Percentiles rank a stretch among this genome's conserved stretches.
phyloP scores from a whole-genome alignment of 1,140 invertebrate species.

The Mylabris phalerata region DNA sequence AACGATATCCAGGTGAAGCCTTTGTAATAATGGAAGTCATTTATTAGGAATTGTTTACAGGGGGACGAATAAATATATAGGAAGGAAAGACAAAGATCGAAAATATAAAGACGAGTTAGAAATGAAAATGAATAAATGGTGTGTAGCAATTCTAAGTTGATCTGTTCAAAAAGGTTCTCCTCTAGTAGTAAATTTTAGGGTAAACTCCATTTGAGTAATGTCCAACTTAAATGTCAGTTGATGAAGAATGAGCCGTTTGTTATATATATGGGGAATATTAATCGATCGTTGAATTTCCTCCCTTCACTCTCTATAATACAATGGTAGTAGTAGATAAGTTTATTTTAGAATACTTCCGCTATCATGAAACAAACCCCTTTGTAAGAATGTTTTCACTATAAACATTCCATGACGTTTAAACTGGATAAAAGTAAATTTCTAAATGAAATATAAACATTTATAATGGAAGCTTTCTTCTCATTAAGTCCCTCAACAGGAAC shows the following conservation, averaged over 20 bases:
- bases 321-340: slow-evolving; percentile 7
- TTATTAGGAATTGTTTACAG: slow-evolving; percentile 19
- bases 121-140: too few relatives aligned
- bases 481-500: too few relatives aligned
- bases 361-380: slow-evolving; percentile 15
- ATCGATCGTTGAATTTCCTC: slow-evolving; percentile 15
- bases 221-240: slow-evolving; percentile 12
- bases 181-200: too few relatives aligned
- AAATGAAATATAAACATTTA: slow-evolving; percentile 12
- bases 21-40: slow-evolving; percentile 16
- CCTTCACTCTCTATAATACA: background rate
- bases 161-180: slow-evolving; percentile 3
- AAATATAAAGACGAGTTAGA: too few relatives aligned
- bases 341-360: slow-evolving; percentile 16
- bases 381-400: slow-evolving; percentile 14
- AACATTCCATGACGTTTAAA: slow-evolving; percentile 16
- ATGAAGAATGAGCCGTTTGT: slow-evolving; percentile 16
- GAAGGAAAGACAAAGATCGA: background rate
- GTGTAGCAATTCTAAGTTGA: slow-evolving; percentile 2
- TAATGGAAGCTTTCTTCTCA: too few relatives aligned
- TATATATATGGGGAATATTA: slow-evolving; percentile 7
- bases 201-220: slow-evolving; percentile 7
- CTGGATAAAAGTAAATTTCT: slow-evolving; percentile 17
- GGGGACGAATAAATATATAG: background rate
- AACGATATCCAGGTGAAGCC: slow-evolving; percentile 15